Evolutionary conservation across 2,888 invertebrate species (phyloP), one percentile per base, ranked within the genome.

Genomic region (Meandrusa payeni): DNA sequence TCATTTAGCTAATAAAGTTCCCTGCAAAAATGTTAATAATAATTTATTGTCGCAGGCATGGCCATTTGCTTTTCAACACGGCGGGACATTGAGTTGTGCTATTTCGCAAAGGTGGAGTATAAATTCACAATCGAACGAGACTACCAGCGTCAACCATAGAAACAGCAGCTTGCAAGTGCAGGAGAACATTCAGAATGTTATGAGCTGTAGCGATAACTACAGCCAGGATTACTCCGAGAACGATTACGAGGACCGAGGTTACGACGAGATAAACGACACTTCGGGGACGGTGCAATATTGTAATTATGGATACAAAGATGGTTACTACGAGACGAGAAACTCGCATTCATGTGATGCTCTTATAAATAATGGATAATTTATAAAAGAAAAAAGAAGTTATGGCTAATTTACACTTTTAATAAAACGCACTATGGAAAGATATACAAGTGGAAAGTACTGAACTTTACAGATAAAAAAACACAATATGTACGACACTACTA

Each of bases 41-140:
- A 20, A 32, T 6, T 10, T 20, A 9, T 28, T 26, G 2, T 90
- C 89, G 13, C 90, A 94, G 94, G 93, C 93, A n/a, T 94, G 94
- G 94, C 94, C 94, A 0, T 94, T 94, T 63, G 93, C 93, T 44
- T 93, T 94, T 66, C 94, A 94, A 72, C 91, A 92, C 48, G 89
- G 89, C 7, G 88, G 88, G 1, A 66, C 86, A 3, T 71, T 89
- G 46, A 85, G 81, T 56, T 83, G 82, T 56, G 69, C 82, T 1
- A 76, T 83, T 46, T 82, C 87, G 0, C 86, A 86, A 49, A 61
- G 86, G 42, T 86, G 83, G 86, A 85, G 67, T 50, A 50, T 76
- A n/a, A 75, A 69, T 37, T 54, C 72, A 1, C 69, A 74, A 41
- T 50, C 53, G 5, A 62, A 52, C 45, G 67, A 72, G 7, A 40